A percentile compares a stretch with the other conserved stretches of the same genome.
These are phyloP conservation scores for Calliphora vicina DNA, from an alignment of 1,140 invertebrate species.

Conservation along the genomic window DNA sequence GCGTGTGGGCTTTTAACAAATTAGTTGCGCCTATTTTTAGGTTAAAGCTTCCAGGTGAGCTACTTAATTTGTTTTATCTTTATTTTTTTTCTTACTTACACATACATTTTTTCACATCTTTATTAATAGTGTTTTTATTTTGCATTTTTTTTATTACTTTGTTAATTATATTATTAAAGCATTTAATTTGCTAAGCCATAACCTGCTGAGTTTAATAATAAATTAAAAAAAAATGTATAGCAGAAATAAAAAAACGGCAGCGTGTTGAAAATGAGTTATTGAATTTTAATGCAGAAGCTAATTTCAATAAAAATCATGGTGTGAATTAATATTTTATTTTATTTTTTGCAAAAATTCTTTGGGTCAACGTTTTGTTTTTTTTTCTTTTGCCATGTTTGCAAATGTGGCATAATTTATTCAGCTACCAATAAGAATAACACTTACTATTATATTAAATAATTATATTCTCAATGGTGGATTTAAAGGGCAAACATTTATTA, in stretches of 20 bases:
- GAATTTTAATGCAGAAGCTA: slow-evolving; percentile 21
- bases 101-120: slow-evolving; percentile 7
- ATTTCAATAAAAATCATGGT: slow-evolving; percentile 15
- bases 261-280: background rate
- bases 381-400: background rate
- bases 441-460: too few relatives aligned
- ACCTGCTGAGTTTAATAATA: slow-evolving; percentile 23
- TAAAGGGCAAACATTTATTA: too few relatives aligned
- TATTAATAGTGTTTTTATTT: background rate
- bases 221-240: background rate
- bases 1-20: slow-evolving; percentile 4
- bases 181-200: slow-evolving; percentile 31
- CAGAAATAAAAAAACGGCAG: background rate
- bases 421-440: too few relatives aligned
- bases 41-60: slow-evolving; percentile 42
- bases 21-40: slow-evolving; percentile 32
- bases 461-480: too few relatives aligned
- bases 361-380: background rate
- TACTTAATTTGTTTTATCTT: slow-evolving; percentile 37
- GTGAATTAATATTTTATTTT: background rate
- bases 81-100: slow-evolving; percentile 25
- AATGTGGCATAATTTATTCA: too few relatives aligned
- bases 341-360: slow-evolving; percentile 3
- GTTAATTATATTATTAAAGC: slow-evolving; percentile 34
- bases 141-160: background rate